phyloP scores from a whole-genome alignment of 2,888 invertebrate species.

The Pyrochroa serraticornis region DNA sequence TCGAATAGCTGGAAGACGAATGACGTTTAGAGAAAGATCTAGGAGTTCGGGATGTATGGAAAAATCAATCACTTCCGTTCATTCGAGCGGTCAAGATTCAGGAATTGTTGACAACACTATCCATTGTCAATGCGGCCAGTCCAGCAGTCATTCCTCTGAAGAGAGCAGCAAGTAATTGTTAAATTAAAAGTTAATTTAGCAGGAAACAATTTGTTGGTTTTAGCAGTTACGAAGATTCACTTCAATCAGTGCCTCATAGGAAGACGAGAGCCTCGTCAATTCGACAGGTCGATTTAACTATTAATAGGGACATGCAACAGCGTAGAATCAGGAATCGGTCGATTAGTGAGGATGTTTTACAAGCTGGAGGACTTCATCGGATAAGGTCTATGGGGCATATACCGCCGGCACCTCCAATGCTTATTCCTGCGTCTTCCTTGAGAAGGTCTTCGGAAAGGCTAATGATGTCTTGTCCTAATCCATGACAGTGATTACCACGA shows the following conservation, averaged over 20 bases:
- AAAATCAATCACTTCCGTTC: constrained; percentile 78
- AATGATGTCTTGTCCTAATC: constrained; percentile 39
- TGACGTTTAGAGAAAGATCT: constrained; percentile 46
- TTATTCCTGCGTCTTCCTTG: constrained; percentile 47
- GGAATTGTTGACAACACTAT: constrained; percentile 67
- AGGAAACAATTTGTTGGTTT: constrained; percentile 51
- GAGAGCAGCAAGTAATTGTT: constrained; percentile 72
- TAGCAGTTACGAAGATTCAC: constrained; percentile 82
- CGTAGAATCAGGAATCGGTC: constrained; percentile 51
- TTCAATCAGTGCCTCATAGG: constrained; percentile 69
- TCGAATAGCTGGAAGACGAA: constrained; percentile 35
- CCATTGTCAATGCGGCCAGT: constrained; percentile 71
- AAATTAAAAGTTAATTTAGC: constrained; percentile 3
- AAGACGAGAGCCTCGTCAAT: constrained; percentile 35
- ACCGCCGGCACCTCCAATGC: constrained; percentile 46
- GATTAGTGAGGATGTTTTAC: constrained; percentile 47
- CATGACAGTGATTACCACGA: constrained; percentile 3
- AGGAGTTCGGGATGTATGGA: constrained; percentile 62
- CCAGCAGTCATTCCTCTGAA: constrained; percentile 69
- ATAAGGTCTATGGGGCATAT: constrained; percentile 39
- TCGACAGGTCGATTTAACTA: constrained; percentile 23
- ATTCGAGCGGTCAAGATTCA: constrained; percentile 83
- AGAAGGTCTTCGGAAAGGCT: constrained; percentile 49
- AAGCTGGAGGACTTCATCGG: constrained; percentile 41
- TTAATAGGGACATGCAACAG: constrained; percentile 31